Conservation (phyloP, 2,113 vertebrate species). For the Narcine bancroftii region DNA sequence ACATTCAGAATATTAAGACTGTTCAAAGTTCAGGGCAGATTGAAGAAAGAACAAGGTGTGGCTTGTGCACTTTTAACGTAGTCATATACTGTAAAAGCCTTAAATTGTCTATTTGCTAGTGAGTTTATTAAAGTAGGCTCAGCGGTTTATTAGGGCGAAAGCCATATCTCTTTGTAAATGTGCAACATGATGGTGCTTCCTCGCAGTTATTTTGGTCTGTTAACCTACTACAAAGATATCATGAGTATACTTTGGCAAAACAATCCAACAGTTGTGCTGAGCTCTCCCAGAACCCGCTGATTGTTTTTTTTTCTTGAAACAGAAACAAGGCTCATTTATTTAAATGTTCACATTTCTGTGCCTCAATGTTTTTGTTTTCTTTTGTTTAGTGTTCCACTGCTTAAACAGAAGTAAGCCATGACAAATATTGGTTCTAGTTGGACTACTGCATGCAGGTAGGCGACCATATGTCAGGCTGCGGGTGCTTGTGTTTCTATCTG, state of each 20-base stretch:
- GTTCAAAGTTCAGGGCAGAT: not conserved
- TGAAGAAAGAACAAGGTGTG: not conserved
- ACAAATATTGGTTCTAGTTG: conserved; percentile 29
- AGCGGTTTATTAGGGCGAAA: not conserved
- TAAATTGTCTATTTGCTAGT: not conserved
- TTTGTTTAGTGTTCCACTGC: conserved; percentile 4
- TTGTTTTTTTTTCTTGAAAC: not conserved
- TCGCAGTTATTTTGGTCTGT: not conserved
- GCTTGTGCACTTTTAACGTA: not conserved
- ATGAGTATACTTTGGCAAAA: too few relatives aligned
- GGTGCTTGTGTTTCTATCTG: conserved; percentile 11
- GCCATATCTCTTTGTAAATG: not conserved
- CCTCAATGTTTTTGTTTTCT: not conserved
- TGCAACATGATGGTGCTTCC: too few relatives aligned
- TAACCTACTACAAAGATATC: not conserved
- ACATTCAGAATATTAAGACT: not conserved
- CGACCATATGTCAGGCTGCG: conserved; percentile 13
- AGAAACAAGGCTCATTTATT: not conserved
- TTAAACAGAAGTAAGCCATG: conserved; percentile 29
- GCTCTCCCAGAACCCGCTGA: not conserved
- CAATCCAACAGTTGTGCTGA: not conserved
- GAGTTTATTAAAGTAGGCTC: not conserved
- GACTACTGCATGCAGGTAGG: conserved; percentile 19
- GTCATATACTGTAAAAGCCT: not conserved
- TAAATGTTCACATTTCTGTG: conserved; percentile 18